phyloP scores from a whole-genome alignment of 2,113 vertebrate species.

The Nothoprocta perdicaria region DNA sequence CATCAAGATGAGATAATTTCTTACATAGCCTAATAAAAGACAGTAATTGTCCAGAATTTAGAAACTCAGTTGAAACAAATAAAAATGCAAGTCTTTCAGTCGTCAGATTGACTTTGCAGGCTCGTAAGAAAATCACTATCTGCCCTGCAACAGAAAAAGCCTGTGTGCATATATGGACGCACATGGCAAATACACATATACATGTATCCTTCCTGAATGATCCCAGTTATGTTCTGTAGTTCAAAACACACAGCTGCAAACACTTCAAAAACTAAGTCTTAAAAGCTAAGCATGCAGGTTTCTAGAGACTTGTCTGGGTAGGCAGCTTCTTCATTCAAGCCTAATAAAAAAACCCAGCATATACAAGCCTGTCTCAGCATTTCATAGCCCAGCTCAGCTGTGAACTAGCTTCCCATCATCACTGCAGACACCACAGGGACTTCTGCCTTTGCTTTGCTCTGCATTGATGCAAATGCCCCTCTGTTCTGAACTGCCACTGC shows the following conservation, averaged over 20 bases:
- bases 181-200: rapidly evolving
- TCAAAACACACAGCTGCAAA: background rate
- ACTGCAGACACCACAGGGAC: background rate
- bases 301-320: background rate
- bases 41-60: background rate
- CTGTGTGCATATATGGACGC: rapidly evolving
- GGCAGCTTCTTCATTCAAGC: background rate
- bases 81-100: background rate
- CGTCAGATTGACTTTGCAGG: background rate
- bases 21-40: background rate
- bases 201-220: rapidly evolving
- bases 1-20: background rate
- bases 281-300: background rate
- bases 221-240: background rate
- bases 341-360: background rate
- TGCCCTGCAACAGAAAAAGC: background rate
- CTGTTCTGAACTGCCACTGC: background rate
- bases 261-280: background rate
- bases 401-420: background rate
- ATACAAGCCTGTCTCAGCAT: background rate
- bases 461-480: background rate
- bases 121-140: background rate
- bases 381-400: background rate
- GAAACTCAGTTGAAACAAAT: background rate
- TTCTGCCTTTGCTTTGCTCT: background rate